Percentiles rank a stretch among this genome's conserved stretches.
Evolutionary conservation across 2,797 vertebrate genomes (phyloP).

Genomic region (Eulemur coronatus): DNA sequence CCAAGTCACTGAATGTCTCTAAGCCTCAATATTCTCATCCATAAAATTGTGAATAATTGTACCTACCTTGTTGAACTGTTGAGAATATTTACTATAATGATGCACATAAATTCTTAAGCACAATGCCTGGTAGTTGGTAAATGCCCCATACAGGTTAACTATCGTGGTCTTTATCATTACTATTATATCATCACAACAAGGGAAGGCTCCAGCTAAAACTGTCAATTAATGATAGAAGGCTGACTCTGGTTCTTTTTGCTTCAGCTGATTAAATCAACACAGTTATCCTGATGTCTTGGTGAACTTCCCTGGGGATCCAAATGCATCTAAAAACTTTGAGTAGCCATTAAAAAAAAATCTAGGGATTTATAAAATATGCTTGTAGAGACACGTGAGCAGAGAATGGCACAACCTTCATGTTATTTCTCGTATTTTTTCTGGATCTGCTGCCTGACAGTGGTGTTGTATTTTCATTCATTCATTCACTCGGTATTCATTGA

Average conservation of each 20-base stretch:
- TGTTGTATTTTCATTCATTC: not conserved
- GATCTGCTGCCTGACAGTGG: not conserved
- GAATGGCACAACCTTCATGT: not conserved
- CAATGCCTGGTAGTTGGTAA: not conserved
- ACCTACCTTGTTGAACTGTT: not conserved
- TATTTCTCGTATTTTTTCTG: not conserved
- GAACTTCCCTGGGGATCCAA: not conserved
- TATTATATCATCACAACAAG: not conserved
- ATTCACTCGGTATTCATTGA: not conserved
- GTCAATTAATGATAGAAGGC: not conserved
- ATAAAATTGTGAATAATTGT: not conserved
- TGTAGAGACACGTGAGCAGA: not conserved
- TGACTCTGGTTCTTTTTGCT: conserved; percentile 28
- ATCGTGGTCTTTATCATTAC: not conserved
- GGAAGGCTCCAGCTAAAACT: not conserved
- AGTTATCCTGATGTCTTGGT: not conserved
- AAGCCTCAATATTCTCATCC: not conserved
- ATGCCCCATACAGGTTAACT: not conserved
- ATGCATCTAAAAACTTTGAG: not conserved
- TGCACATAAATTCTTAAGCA: not conserved
- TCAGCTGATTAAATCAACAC: conserved; percentile 8
- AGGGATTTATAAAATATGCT: conserved; percentile 12
- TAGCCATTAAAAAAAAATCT: not conserved
- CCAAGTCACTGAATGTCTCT: not conserved
- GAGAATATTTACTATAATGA: not conserved